Evolutionary conservation across 1,140 invertebrate genomes (phyloP).

Genomic region (Scaptomyza hsui): DNA sequence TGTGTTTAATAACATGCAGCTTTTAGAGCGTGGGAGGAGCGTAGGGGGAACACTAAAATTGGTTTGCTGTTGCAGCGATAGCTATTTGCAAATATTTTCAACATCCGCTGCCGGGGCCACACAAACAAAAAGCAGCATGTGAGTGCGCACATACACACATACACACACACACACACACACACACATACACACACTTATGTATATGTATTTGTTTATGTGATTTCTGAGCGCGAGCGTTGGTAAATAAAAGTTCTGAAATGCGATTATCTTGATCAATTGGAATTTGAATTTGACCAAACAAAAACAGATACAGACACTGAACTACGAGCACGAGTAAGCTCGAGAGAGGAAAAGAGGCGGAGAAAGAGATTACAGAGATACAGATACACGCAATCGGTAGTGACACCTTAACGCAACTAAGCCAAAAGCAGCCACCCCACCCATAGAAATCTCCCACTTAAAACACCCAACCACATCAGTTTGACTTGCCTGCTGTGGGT

Average conservation of each 20-base stretch:
- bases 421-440: background rate
- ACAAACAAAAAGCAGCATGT: constrained; percentile 57
- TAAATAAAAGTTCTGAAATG: constrained; percentile 83
- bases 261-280: constrained; percentile 83
- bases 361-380: background rate
- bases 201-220: constrained; percentile 27
- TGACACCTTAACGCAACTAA: background rate
- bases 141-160: constrained; percentile 21
- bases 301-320: constrained; percentile 22
- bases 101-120: constrained; percentile 63
- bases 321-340: background rate
- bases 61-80: constrained; percentile 47
- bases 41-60: constrained; percentile 2
- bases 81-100: constrained; percentile 81
- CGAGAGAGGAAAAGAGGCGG: background rate
- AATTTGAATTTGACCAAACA: constrained; percentile 73
- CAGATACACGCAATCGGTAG: background rate
- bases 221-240: constrained; percentile 52
- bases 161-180: constrained; percentile 1
- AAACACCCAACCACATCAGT: background rate
- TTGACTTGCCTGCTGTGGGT: too few relatives aligned
- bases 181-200: constrained; percentile 20
- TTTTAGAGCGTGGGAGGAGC: constrained; percentile 22
- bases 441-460: background rate
- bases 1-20: constrained; percentile 21